Percentiles rank a stretch among this genome's conserved stretches.
Conservation (phyloP, 2,797 vertebrate genomes). For the Chromobotia macracanthus region DNA sequence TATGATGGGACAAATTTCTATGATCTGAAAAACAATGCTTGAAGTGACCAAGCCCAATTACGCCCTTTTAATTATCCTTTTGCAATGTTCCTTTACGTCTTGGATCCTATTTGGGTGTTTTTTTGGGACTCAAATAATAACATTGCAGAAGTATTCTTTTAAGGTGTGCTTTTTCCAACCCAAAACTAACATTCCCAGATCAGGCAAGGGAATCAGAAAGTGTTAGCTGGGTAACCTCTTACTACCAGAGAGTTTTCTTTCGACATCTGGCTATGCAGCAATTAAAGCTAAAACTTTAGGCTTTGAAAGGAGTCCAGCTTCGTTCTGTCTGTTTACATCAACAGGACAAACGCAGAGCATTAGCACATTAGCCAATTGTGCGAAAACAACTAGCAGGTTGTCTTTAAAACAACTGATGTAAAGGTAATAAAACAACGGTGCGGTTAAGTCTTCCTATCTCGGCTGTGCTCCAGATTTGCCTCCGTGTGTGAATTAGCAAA, state of each 20-base stretch:
- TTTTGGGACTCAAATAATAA: no score
- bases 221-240: neutral
- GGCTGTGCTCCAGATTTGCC: neutral
- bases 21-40: no score
- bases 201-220: no score
- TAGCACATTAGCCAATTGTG: conserved; percentile 5
- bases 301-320: neutral
- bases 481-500: neutral
- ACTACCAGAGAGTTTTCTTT: neutral
- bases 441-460: neutral
- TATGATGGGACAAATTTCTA: neutral
- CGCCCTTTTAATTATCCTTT: no score
- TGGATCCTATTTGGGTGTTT: no score
- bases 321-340: neutral
- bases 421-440: neutral
- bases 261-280: neutral
- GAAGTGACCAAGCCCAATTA: no score
- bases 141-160: no score
- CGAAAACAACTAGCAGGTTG: conserved; percentile 5
- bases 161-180: no score
- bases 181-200: no score
- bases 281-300: neutral
- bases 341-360: neutral
- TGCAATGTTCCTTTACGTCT: no score
- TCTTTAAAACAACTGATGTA: conserved; percentile 14